A percentile compares a stretch with the other conserved stretches of the same genome.
Evolutionary conservation across 2,113 vertebrate genomes (phyloP).

Genomic region (Nipponia nippon): DNA sequence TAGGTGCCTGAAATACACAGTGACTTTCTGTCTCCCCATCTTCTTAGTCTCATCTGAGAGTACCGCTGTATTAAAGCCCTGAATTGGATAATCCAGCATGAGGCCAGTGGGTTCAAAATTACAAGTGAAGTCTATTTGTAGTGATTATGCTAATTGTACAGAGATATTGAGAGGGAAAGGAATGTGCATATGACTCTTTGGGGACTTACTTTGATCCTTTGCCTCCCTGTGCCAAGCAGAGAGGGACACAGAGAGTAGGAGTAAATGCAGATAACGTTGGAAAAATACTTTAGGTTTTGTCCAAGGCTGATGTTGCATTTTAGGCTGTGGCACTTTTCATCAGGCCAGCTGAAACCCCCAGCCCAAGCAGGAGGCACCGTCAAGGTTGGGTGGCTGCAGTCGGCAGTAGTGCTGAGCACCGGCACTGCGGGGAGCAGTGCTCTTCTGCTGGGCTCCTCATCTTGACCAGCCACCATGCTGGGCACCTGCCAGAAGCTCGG

Average conservation of each 20-base stretch:
- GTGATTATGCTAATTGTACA: neutral
- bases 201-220: neutral
- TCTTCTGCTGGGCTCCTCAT: neutral
- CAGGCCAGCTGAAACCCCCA: neutral
- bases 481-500: neutral
- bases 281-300: neutral
- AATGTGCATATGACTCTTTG: neutral
- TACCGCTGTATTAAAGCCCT: neutral
- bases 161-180: neutral
- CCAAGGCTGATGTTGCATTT: neutral
- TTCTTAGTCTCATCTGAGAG: neutral
- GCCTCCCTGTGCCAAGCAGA: neutral
- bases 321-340: neutral
- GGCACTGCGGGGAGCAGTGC: accelerated
- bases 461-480: neutral
- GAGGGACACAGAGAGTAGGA: neutral
- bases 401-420: neutral
- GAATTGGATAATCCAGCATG: neutral
- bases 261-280: neutral
- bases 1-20: neutral
- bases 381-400: neutral
- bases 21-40: neutral
- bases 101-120: neutral
- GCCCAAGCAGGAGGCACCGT: neutral
- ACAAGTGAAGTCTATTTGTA: neutral